phyloP scores from a whole-genome alignment of 2,888 invertebrate genomes.

The Drosophila nr. perissopoda region DNA sequence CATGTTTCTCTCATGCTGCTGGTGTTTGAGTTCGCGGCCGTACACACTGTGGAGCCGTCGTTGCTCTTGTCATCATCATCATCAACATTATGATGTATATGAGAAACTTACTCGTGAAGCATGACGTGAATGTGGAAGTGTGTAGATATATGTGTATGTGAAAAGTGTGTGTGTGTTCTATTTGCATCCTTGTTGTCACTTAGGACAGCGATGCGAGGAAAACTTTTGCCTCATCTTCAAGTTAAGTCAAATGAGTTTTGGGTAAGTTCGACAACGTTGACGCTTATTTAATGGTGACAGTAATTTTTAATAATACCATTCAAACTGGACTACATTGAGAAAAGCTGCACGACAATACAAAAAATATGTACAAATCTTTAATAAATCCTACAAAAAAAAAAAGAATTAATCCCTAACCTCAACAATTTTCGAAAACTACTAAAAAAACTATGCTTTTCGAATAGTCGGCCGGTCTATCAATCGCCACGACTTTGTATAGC shows the following conservation, averaged over 20 bases:
- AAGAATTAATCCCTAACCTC: neutral
- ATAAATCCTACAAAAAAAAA: neutral
- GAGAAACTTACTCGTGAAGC: conserved; percentile 41
- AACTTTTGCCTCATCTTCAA: conserved; percentile 72
- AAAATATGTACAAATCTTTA: neutral
- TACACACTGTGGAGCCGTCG: conserved; percentile 33
- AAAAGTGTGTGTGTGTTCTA: conserved; percentile 1
- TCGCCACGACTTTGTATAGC: conserved; percentile 12
- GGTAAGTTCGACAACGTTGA: conserved; percentile 60
- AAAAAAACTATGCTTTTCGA: conserved; percentile 5
- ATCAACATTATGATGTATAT: conserved; percentile 29
- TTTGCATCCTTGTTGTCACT: conserved; percentile 42
- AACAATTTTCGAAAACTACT: conserved; percentile 2
- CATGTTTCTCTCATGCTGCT: conserved; percentile 53
- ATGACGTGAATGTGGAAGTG: conserved; percentile 35
- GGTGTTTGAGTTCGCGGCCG: conserved; percentile 34
- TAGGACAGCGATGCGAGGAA: conserved; percentile 32
- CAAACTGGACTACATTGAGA: conserved; percentile 6
- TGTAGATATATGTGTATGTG: neutral
- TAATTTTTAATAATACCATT: conserved; percentile 63
- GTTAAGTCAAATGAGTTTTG: conserved; percentile 75
- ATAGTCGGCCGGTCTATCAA: conserved; percentile 10
- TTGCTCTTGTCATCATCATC: conserved; percentile 22
- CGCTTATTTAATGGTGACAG: conserved; percentile 69
- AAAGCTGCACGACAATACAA: neutral